Evolutionary conservation across 2,888 invertebrate species (phyloP), one percentile per base, ranked within the genome.

Genomic region (Agrilus cyanescens): DNA sequence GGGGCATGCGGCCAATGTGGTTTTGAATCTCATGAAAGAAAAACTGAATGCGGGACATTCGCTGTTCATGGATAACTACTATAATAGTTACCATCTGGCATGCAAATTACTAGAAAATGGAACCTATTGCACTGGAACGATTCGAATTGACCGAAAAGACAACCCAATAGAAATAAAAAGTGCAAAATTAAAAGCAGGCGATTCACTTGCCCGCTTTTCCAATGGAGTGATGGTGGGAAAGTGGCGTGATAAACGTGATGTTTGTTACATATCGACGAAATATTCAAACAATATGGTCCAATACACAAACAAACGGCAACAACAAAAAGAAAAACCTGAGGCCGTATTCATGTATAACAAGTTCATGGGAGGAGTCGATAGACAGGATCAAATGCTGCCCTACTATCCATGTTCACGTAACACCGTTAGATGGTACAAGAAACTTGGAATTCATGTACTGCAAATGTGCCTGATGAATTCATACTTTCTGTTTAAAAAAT

Each of bases 1-100:
- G 45, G 52, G 51, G 16, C 54, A 57, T 46, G 46, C 50, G 2
- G 46, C 47, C 29, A 39, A 54, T 40, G 47, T 55, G 12, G 50
- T 56, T 2, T 31, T 46, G 37, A 31, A 49, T 37, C 37, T 54
- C 12, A 42, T 52, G 42, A 34, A 46, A 40, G 48, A 45, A 44
- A 46, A 46, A 15, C 14, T 51, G 33, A 38, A 49, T 34, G 43
- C 41, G 10, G 51, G 51, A n/a, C 49, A 52, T 44, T 33, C 49
- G 6, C 6, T 53, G 12, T 52, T 46, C 39, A 31, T 53, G 16
- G 49, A 53, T 37, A 53, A 52, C 39, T 57, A 46, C 45, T 56
- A 52, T 32, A 55, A 53, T 43, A 49, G 48, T 44, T 42, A 46
- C 12, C 44, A 46, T 33, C 37, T 55, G 29, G 49, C 51, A 4